Conservation (phyloP, 2,888 invertebrate species). For the Seladonia tumulorum region DNA sequence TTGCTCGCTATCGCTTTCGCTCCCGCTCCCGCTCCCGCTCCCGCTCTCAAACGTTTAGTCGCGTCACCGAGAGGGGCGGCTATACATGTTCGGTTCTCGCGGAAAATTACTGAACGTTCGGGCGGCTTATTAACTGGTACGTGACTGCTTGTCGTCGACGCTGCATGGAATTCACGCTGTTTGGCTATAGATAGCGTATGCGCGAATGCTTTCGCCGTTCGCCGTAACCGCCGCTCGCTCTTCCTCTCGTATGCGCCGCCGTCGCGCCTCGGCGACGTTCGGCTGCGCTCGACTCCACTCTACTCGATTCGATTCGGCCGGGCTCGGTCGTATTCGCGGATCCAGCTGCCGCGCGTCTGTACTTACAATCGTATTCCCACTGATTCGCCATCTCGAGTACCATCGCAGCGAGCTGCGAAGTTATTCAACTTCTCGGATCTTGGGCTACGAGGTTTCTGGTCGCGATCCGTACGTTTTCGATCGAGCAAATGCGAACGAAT, state of each 20-base stretch:
- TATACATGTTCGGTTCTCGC: neutral
- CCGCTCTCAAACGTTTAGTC: neutral
- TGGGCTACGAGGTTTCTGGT: too few species aligned
- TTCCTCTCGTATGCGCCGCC: neutral
- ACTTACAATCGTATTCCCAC: neutral
- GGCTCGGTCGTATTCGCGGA: neutral
- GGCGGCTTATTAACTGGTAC: neutral
- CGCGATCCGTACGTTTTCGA: too few species aligned
- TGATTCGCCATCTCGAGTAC: neutral
- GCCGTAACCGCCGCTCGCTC: neutral
- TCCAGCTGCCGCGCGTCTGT: neutral
- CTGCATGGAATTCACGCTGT: neutral
- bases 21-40: neutral
- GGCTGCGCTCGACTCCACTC: neutral
- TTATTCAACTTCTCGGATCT: too few species aligned
- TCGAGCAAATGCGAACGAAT: neutral
- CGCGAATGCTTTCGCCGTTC: slow-evolving; percentile 7
- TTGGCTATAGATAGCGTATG: slow-evolving; percentile 11
- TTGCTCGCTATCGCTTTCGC: slow-evolving; percentile 10
- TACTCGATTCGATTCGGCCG: neutral
- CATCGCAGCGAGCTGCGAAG: too few species aligned
- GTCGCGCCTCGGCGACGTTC: too few species aligned
- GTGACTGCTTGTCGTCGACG: neutral
- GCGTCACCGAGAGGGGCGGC: neutral
- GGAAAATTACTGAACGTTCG: neutral